Evolutionary conservation across 2,797 vertebrate species (phyloP), one percentile per base, ranked within the genome.

Genomic region (Picus viridis): DNA sequence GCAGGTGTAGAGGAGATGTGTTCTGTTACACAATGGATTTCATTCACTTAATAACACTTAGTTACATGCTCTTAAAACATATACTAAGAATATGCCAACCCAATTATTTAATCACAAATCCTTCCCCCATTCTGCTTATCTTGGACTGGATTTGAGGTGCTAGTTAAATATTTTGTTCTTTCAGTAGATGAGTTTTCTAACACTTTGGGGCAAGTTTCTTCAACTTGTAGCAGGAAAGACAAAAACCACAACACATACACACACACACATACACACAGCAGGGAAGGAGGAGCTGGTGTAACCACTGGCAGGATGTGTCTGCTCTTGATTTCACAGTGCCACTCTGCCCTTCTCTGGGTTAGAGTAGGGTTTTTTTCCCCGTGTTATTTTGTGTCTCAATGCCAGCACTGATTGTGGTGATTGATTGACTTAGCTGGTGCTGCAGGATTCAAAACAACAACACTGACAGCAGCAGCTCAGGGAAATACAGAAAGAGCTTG

Each of bases 391-490:
- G 83, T 61, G 75, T 70, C 63, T 90, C 70, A 34, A 1, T 45
- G 59, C 84, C 91, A 93, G 83, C 47, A 8, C 78, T 78, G 86
- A 80, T 41, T 77, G 88, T 49, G 34, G 73, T 75, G 93, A 96
- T 75, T 90, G 95, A 96, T 78, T 75, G 92, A 94, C 83, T 90
- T 83, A 61, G 83, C 78, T 73, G 59, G 73, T 90, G 86, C 57
- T 87, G 72, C 78, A 93, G 92, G 83, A 96, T 91, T 94, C 89
- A 89, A 78, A 95, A 81, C 91, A 95, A 32, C 83, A 81, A 7
- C 34, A 1, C 53, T 59, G 72, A 77, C 88, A 76, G 82, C 78
- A 59, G 75, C 69, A 59, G 27, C 80, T 86, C 85, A 56, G 83
- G 69, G 75, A 89, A 92, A 84, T 4, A 57, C 27, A 58, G 41